These are phyloP conservation scores for Drosophila mojavensis DNA, from an alignment of 1,140 invertebrate species.

Conservation along the genomic window DNA sequence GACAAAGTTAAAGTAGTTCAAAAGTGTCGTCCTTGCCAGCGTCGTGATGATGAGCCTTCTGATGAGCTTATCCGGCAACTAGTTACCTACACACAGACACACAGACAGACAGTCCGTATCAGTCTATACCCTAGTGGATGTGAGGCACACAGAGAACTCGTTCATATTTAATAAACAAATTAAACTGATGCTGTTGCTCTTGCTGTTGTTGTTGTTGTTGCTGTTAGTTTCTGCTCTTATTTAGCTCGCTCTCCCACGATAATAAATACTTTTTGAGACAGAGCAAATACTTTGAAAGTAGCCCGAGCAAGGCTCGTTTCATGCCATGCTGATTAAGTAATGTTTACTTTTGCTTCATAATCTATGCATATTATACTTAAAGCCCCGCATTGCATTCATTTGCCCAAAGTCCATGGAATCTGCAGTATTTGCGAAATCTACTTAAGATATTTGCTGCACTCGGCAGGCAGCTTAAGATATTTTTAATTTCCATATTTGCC, in stretches of 20 bases:
- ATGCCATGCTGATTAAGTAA: neutral
- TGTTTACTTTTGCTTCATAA: neutral
- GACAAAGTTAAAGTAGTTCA: slow-evolving; percentile 77
- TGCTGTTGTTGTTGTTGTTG: too few species aligned
- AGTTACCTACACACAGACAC: slow-evolving; percentile 29
- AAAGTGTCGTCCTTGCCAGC: slow-evolving; percentile 60
- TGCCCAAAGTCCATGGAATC: neutral
- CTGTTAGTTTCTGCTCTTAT: slow-evolving; percentile 37
- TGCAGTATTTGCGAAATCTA: too few species aligned
- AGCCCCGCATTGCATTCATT: neutral
- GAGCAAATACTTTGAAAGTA: slow-evolving; percentile 11
- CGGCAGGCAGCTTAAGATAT: slow-evolving; percentile 9
- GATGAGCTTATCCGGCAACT: slow-evolving; percentile 61
- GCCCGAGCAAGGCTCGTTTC: neutral
- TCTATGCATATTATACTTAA: neutral
- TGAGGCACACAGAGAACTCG: slow-evolving; percentile 60
- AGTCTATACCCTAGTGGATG: slow-evolving; percentile 20
- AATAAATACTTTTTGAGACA: neutral
- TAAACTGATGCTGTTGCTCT: slow-evolving; percentile 72
- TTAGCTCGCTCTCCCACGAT: too few species aligned
- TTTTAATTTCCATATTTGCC: slow-evolving; percentile 59
- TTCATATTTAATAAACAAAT: slow-evolving; percentile 83
- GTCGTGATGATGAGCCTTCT: slow-evolving; percentile 42
- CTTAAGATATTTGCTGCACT: neutral
- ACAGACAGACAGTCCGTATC: slow-evolving; percentile 8